Conservation (phyloP, 2,888 invertebrate genomes). For the Mythimna impura region DNA sequence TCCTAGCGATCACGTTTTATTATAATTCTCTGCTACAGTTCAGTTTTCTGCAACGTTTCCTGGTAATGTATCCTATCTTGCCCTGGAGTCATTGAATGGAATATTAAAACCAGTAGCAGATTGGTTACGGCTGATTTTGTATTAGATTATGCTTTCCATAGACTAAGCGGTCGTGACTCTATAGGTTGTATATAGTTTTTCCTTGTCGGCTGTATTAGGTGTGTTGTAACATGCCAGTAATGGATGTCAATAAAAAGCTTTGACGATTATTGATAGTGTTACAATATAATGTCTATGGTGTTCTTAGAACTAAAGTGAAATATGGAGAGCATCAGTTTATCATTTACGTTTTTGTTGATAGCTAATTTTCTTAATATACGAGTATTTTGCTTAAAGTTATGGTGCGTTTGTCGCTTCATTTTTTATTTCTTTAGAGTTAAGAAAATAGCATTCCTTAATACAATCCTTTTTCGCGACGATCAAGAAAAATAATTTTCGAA, state of each 20-base stretch:
- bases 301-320: conserved; percentile 22
- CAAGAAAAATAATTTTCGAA: background rate
- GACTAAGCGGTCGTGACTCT: conserved; percentile 48
- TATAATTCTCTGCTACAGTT: conserved; percentile 52
- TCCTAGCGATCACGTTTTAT: conserved; percentile 53
- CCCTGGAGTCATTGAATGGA: conserved; percentile 56
- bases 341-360: conserved; percentile 4
- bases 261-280: conserved; percentile 26
- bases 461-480: background rate
- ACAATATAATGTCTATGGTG: conserved; percentile 6
- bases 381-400: background rate
- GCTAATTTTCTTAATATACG: background rate
- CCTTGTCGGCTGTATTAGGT: conserved; percentile 28
- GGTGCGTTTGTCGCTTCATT: background rate
- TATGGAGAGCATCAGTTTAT: conserved; percentile 1
- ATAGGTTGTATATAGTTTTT: conserved; percentile 42
- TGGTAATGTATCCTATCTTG: conserved; percentile 58
- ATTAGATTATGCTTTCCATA: conserved; percentile 56
- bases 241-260: conserved; percentile 34
- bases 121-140: conserved; percentile 49
- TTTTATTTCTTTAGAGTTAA: background rate
- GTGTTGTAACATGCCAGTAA: conserved; percentile 28
- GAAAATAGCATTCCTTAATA: background rate
- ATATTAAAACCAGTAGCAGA: conserved; percentile 63
- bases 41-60: conserved; percentile 56